Evolutionary conservation across 35 echinoderm and acorn worm genomes (phyloP).

Genomic region (Ophioderma brevispina): DNA sequence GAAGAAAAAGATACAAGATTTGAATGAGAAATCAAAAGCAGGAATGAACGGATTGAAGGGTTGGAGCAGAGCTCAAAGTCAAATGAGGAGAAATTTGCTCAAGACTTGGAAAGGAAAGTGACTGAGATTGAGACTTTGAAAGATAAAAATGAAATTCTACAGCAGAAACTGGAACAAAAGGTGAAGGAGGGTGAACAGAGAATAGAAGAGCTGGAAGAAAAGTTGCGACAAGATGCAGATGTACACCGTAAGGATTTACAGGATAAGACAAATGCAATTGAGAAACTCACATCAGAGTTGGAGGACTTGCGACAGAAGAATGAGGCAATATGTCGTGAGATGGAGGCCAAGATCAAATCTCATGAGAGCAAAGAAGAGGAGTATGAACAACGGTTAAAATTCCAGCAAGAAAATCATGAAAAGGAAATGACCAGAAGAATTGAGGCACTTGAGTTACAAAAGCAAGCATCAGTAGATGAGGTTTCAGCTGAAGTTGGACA

Average conservation of each 20-base stretch:
- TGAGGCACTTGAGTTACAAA: conserved; percentile 84
- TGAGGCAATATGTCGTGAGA: conserved; percentile 25
- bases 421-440: conserved; percentile 70
- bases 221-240: conserved; percentile 31
- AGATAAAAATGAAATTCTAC: background rate
- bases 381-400: conserved; percentile 83
- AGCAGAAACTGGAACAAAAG: conserved; percentile 56
- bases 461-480: conserved; percentile 89
- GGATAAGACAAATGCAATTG: conserved; percentile 57
- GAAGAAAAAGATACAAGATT: conserved; percentile 74
- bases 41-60: conserved; percentile 50
- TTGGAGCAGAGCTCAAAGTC: conserved; percentile 24
- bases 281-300: conserved; percentile 54
- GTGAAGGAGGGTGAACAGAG: conserved; percentile 49
- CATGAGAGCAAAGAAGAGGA: conserved; percentile 72
- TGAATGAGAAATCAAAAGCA: conserved; percentile 55
- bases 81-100: background rate
- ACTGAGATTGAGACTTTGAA: conserved; percentile 17
- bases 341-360: conserved; percentile 63
- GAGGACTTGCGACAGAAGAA: conserved; percentile 53
- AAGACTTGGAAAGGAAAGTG: conserved; percentile 6
- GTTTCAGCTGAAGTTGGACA: conserved; percentile 71
- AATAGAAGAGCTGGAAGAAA: conserved; percentile 32
- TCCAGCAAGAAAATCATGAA: conserved; percentile 93
- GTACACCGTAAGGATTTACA: conserved; percentile 40